phyloP scores from a whole-genome alignment of 2,888 invertebrate species.

The Erebia palarica region DNA sequence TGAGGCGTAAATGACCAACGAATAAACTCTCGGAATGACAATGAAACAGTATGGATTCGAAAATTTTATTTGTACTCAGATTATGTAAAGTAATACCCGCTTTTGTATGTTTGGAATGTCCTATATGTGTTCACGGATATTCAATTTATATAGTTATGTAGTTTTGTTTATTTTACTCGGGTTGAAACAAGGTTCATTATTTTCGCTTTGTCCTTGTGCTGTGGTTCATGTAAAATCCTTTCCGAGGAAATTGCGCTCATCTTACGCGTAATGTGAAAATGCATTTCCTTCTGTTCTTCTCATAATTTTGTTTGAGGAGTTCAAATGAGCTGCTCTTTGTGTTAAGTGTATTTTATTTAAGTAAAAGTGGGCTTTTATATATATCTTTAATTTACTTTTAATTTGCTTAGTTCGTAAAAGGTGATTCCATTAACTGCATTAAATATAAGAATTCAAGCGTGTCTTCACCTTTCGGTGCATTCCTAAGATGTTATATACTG shows the following conservation, averaged over 20 bases:
- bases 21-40: too few relatives aligned
- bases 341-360: neutral
- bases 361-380: neutral
- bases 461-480: too few relatives aligned
- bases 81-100: neutral
- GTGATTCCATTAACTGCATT: too few relatives aligned
- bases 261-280: slow-evolving; percentile 54
- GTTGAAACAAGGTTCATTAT: slow-evolving; percentile 66
- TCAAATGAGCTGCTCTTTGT: slow-evolving; percentile 2
- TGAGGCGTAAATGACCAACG: too few relatives aligned
- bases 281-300: slow-evolving; percentile 48
- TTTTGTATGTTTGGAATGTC: slow-evolving; percentile 7
- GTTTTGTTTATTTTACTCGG: slow-evolving; percentile 60
- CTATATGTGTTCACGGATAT: slow-evolving; percentile 18
- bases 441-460: too few relatives aligned
- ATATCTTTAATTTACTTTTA: neutral
- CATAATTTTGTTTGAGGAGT: slow-evolving; percentile 27
- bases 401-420: too few relatives aligned
- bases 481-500: too few relatives aligned
- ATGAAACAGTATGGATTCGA: too few relatives aligned
- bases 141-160: slow-evolving; percentile 39
- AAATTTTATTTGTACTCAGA: neutral
- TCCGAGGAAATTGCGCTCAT: slow-evolving; percentile 62
- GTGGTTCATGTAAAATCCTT: slow-evolving; percentile 61
- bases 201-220: slow-evolving; percentile 61